Conservation (phyloP, 1,140 invertebrate genomes). For the Drosophila trapezifrons region DNA sequence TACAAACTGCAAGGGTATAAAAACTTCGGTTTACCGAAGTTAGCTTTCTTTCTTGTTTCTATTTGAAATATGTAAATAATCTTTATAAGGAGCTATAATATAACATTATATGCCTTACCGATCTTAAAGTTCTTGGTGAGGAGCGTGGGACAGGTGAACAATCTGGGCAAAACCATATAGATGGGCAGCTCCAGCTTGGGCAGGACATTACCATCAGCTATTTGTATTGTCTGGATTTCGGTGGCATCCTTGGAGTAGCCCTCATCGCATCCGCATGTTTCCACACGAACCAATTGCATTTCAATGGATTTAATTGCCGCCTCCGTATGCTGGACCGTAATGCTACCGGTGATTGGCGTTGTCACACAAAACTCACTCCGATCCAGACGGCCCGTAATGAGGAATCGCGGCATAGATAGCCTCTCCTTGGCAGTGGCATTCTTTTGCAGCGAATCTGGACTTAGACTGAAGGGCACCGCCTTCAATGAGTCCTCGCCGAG, state of each 20-base stretch:
- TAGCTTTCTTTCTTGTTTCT: no score
- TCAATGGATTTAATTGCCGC: slow-evolving; percentile 96
- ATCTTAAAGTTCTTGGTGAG: slow-evolving; percentile 97
- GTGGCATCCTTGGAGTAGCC: slow-evolving; percentile 97
- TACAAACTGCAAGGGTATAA: no score
- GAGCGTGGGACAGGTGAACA: slow-evolving; percentile 97
- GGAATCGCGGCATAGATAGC: slow-evolving; percentile 91
- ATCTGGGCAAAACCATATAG: slow-evolving; percentile 96
- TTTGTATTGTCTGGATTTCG: slow-evolving; percentile 99
- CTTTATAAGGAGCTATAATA: no score
- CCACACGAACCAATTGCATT: slow-evolving; percentile 96
- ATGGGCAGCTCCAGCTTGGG: slow-evolving; percentile 94
- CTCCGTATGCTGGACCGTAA: slow-evolving; percentile 90
- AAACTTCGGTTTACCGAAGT: no score
- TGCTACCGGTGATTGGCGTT: slow-evolving; percentile 94
- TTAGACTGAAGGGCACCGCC: slow-evolving; percentile 91
- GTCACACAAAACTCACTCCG: slow-evolving; percentile 92
- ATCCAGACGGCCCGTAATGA: slow-evolving; percentile 92
- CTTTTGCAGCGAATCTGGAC: slow-evolving; percentile 91
- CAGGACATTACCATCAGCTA: slow-evolving; percentile 95
- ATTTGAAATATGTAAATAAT: no score
- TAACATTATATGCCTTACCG: slow-evolving; percentile 88
- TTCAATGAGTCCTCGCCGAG: slow-evolving; percentile 37
- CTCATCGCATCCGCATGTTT: slow-evolving; percentile 97
- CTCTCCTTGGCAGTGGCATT: slow-evolving; percentile 87